Evolutionary conservation across 2,888 invertebrate species (phyloP).

Genomic region (Drosophila picticornis): DNA sequence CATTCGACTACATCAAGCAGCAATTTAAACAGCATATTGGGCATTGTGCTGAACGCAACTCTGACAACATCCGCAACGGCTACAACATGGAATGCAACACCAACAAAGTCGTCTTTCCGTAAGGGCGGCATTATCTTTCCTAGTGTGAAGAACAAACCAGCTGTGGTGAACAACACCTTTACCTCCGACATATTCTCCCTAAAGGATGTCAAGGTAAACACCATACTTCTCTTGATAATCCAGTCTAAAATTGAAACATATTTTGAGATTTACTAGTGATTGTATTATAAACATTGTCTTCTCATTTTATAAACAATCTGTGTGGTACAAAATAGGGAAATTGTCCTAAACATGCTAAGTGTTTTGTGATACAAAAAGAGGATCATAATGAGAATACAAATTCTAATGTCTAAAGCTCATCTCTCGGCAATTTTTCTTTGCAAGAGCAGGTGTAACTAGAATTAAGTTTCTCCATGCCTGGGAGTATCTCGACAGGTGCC

Average conservation of each 20-base stretch:
- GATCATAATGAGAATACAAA: neutral
- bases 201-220: conserved; percentile 92
- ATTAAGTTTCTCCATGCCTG: conserved; percentile 88
- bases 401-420: conserved; percentile 76
- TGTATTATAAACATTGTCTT: conserved; percentile 4
- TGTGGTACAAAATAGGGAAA: conserved; percentile 3
- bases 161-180: conserved; percentile 93
- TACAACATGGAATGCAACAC: conserved; percentile 57
- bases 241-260: neutral
- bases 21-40: conserved; percentile 45
- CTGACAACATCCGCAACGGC: conserved; percentile 38
- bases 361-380: neutral
- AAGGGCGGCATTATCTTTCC: conserved; percentile 96
- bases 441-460: conserved; percentile 84
- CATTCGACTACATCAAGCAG: conserved; percentile 50
- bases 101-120: conserved; percentile 86
- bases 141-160: conserved; percentile 95
- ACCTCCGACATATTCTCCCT: conserved; percentile 91
- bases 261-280: conserved; percentile 5
- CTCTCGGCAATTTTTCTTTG: conserved; percentile 67
- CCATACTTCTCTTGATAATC: neutral
- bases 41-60: conserved; percentile 33
- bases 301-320: conserved; percentile 1
- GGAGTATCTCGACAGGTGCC: conserved; percentile 86
- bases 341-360: conserved; percentile 8